phyloP scores from a whole-genome alignment of 2,888 invertebrate species.

The Xestia rhomboidea region DNA sequence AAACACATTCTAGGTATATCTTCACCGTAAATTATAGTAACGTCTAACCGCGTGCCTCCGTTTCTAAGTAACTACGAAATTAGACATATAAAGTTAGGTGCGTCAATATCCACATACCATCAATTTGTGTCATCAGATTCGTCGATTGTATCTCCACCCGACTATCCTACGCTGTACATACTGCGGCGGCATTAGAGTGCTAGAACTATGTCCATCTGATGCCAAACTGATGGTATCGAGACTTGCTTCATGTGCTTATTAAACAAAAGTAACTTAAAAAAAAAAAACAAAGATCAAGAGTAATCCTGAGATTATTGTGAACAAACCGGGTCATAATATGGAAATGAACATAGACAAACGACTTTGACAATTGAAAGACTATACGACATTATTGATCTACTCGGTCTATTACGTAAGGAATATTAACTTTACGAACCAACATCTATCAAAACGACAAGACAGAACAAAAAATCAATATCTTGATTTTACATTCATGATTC shows the following conservation, averaged over 20 bases:
- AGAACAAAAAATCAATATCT: constrained; percentile 28
- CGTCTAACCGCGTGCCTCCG: constrained; percentile 29
- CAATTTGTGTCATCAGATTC: constrained; percentile 47
- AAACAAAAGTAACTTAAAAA: constrained; percentile 22
- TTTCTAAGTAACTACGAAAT: constrained; percentile 35
- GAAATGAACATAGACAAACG: constrained; percentile 1
- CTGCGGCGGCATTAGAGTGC: constrained; percentile 58
- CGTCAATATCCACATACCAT: constrained; percentile 40
- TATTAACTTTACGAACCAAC: constrained; percentile 17
- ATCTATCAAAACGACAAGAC: background rate
- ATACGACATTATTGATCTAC: constrained; percentile 24
- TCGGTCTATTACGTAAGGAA: constrained; percentile 36
- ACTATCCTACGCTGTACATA: constrained; percentile 61
- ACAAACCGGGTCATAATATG: background rate
- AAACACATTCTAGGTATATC: constrained; percentile 10
- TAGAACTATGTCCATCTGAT: constrained; percentile 50
- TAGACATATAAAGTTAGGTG: constrained; percentile 46
- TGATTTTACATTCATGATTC: constrained; percentile 53
- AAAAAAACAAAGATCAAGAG: constrained; percentile 20
- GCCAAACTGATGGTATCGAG: constrained; percentile 46
- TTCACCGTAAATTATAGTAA: constrained; percentile 8
- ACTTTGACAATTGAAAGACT: constrained; percentile 35
- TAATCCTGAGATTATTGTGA: constrained; percentile 14
- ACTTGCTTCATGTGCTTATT: constrained; percentile 40
- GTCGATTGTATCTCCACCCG: constrained; percentile 31